Percentiles rank a stretch among this genome's conserved stretches.
These are phyloP conservation scores for Tromatobia lineatoria DNA, from an alignment of 2,888 invertebrate species.

Conservation along the genomic window DNA sequence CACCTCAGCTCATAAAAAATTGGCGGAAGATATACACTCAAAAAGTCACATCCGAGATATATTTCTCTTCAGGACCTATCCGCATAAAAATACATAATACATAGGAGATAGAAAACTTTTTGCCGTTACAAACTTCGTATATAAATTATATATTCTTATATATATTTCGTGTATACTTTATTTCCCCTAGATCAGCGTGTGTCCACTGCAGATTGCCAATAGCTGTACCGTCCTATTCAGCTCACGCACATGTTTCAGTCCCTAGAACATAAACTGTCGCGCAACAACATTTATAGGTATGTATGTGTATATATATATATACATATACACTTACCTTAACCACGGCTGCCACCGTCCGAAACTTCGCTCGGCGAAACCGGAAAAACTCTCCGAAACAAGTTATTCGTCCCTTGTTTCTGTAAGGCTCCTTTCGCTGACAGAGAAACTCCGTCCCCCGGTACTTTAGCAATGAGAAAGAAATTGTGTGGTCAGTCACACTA, in stretches of 20 bases:
- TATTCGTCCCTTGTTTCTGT: constrained; percentile 7
- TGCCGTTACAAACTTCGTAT: too few relatives aligned
- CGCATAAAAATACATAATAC: too few relatives aligned
- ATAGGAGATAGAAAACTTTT: too few relatives aligned
- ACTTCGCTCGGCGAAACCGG: constrained; percentile 10
- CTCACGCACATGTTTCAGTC: background rate
- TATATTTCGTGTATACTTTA: too few relatives aligned
- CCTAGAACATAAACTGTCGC: constrained; percentile 15
- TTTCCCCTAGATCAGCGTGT: too few relatives aligned
- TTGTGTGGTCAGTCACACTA: constrained; percentile 9
- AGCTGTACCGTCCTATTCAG: background rate
- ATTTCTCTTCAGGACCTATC: too few relatives aligned
- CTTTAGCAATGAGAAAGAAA: constrained; percentile 12
- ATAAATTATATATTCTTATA: too few relatives aligned
- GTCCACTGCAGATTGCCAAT: background rate
- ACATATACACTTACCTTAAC: background rate
- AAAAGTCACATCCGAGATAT: too few relatives aligned
- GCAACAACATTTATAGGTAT: background rate
- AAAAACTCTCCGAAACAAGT: constrained; percentile 28
- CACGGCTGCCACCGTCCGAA: constrained; percentile 16
- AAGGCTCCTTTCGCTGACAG: background rate
- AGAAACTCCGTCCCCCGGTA: background rate
- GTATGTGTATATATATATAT: background rate
- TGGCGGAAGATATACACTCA: too few relatives aligned
- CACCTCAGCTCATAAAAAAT: too few relatives aligned